Conservation (phyloP, 2,113 vertebrate genomes). For the Plectropomus leopardus region DNA sequence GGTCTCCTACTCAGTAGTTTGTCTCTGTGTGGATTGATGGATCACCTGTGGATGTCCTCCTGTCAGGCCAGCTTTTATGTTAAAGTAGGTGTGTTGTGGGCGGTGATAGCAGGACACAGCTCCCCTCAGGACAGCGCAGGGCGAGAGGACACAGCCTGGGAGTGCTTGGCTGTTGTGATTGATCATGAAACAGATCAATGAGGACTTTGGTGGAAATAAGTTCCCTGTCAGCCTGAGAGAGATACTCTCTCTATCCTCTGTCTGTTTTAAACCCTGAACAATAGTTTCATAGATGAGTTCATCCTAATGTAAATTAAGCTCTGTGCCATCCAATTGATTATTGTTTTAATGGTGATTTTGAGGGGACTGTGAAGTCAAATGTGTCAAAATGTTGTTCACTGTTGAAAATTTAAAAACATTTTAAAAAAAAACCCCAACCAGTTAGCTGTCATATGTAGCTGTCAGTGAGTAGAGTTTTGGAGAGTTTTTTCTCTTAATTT, state of each 20-base stretch:
- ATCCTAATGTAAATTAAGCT: slow-evolving; percentile 2
- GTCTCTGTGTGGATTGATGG: slow-evolving; percentile 78
- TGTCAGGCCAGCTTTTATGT: slow-evolving; percentile 83
- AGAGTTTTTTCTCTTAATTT: not conserved
- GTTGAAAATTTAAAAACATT: too few species aligned
- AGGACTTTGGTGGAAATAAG: slow-evolving; percentile 78
- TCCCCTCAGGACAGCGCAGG: slow-evolving; percentile 48
- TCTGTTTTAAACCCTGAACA: slow-evolving; percentile 35
- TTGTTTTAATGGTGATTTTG: not conserved
- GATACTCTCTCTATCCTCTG: slow-evolving; percentile 48
- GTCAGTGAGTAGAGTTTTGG: not conserved
- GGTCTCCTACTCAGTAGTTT: slow-evolving; percentile 53
- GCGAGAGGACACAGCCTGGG: slow-evolving; percentile 58
- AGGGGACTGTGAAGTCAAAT: not conserved
- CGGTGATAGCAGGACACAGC: slow-evolving; percentile 49
- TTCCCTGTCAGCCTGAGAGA: slow-evolving; percentile 76
- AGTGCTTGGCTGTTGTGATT: slow-evolving; percentile 81
- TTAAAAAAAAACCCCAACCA: too few species aligned
- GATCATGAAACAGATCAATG: slow-evolving; percentile 81
- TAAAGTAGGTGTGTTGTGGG: slow-evolving; percentile 65
- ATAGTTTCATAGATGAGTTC: slow-evolving; percentile 8
- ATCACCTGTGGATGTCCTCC: slow-evolving; percentile 83
- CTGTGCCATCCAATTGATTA: not conserved
- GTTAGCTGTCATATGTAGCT: too few species aligned
- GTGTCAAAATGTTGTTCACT: not conserved